phyloP scores from a whole-genome alignment of 2,888 invertebrate genomes.

The Schrankia costaestrigalis region DNA sequence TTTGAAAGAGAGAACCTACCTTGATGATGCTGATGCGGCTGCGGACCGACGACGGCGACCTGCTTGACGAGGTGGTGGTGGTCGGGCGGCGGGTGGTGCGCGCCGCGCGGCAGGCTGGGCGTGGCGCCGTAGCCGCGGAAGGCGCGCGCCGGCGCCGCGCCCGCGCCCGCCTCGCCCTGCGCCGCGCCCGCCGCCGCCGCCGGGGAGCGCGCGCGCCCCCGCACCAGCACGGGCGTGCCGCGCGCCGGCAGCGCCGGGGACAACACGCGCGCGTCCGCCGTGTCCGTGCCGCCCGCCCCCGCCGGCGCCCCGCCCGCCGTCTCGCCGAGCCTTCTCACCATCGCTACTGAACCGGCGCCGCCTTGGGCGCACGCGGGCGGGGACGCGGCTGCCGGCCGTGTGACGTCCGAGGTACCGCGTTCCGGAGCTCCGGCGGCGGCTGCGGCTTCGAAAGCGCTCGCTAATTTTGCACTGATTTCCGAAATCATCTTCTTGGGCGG shows the following conservation, averaged over 20 bases:
- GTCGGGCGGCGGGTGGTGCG: conserved; percentile 59
- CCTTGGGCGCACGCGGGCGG: conserved; percentile 36
- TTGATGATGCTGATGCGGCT: conserved; percentile 30
- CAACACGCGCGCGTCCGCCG: conserved; percentile 66
- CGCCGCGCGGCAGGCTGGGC: conserved; percentile 73
- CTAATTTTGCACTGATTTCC: conserved; percentile 65
- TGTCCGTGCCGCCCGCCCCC: conserved; percentile 66
- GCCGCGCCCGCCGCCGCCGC: conserved; percentile 29
- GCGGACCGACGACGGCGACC: conserved; percentile 45
- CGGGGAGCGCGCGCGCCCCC: conserved; percentile 36
- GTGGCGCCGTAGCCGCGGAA: conserved; percentile 55
- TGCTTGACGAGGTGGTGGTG: conserved; percentile 39
- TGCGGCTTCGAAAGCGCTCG: conserved; percentile 58
- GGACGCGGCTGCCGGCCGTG: conserved; percentile 6
- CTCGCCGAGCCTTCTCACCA: conserved; percentile 19
- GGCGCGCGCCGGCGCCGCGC: conserved; percentile 24
- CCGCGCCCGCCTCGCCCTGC: conserved; percentile 29
- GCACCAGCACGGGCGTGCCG: conserved; percentile 62
- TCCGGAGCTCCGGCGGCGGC: conserved; percentile 32
- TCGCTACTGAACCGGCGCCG: conserved; percentile 23
- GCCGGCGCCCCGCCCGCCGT: conserved; percentile 52
- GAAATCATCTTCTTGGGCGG: conserved; percentile 73
- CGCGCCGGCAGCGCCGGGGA: conserved; percentile 72
- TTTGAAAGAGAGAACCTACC: conserved; percentile 13
- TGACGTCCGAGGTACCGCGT: conserved; percentile 10